Percentiles rank a stretch among this genome's conserved stretches.
phyloP scores from a whole-genome alignment of 2,888 invertebrate genomes.

The Synergus umbraculus region DNA sequence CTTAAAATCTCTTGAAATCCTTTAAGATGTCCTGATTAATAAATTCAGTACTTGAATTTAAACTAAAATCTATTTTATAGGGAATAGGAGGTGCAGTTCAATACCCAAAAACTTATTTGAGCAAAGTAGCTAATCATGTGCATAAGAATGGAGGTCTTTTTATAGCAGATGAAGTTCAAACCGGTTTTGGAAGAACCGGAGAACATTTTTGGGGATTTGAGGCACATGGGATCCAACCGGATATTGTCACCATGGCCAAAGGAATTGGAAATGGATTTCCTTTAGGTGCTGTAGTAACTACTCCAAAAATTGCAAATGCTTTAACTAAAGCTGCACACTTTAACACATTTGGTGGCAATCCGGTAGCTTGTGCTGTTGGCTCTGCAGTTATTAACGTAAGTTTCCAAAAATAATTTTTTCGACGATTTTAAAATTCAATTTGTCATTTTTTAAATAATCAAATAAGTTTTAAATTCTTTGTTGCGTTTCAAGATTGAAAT shows the following conservation, averaged over 20 bases:
- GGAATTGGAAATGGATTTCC: slow-evolving; percentile 98
- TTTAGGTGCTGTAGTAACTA: slow-evolving; percentile 96
- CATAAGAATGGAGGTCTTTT: slow-evolving; percentile 91
- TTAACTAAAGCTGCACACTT: slow-evolving; percentile 90
- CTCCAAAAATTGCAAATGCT: slow-evolving; percentile 89
- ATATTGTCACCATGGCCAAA: slow-evolving; percentile 97
- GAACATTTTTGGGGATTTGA: slow-evolving; percentile 98
- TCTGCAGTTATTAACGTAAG: slow-evolving; percentile 94
- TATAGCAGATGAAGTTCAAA: slow-evolving; percentile 97
- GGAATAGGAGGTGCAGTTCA: slow-evolving; percentile 97
- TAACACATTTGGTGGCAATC: slow-evolving; percentile 98
- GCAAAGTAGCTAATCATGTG: slow-evolving; percentile 87
- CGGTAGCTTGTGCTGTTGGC: slow-evolving; percentile 92
- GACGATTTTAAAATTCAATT: neutral
- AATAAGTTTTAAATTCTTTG: neutral
- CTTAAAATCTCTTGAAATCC: too few relatives aligned
- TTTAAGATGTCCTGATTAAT: neutral
- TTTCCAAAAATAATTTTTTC: slow-evolving; percentile 17
- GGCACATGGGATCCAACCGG: slow-evolving; percentile 90
- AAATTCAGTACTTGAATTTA: neutral
- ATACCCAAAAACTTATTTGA: slow-evolving; percentile 92
- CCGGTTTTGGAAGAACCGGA: slow-evolving; percentile 97
- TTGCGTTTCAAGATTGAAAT: neutral
- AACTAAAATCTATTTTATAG: slow-evolving; percentile 50
- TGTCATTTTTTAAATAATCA: neutral